Percentiles rank a stretch among this genome's conserved stretches.
These are phyloP conservation scores for Porphyrio hochstetteri DNA, from an alignment of 2,113 vertebrate genomes.

Conservation along the genomic window DNA sequence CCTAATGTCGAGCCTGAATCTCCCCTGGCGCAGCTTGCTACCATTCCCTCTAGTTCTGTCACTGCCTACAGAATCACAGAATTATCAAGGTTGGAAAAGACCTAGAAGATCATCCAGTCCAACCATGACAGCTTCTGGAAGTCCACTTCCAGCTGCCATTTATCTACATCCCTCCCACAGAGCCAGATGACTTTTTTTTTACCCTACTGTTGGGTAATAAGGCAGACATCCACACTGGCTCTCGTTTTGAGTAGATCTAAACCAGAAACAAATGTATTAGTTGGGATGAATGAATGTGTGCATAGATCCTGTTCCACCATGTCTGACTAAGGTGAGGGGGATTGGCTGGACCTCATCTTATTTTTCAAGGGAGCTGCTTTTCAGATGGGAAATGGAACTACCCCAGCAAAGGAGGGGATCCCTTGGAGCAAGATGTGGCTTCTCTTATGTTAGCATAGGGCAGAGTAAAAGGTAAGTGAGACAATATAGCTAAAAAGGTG, in stretches of 20 bases:
- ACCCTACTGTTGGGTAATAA: not conserved
- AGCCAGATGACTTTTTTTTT: not conserved
- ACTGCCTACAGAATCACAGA: too few relatives aligned
- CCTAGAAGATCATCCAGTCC: too few relatives aligned
- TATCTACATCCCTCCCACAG: not conserved
- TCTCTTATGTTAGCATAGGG: not conserved
- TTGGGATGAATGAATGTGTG: not conserved
- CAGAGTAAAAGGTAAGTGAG: not conserved
- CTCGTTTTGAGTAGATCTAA: not conserved
- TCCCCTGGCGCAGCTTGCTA: too few relatives aligned
- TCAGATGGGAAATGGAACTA: not conserved
- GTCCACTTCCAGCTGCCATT: not conserved
- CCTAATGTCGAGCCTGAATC: too few relatives aligned
- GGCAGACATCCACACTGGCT: not conserved
- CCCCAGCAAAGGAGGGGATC: not conserved
- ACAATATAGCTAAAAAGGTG: not conserved
- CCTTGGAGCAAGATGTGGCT: not conserved
- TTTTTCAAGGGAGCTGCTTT: not conserved
- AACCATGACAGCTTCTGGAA: not conserved
- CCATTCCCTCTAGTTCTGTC: too few relatives aligned
- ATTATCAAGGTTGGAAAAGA: too few relatives aligned
- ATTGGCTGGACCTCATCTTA: not conserved
- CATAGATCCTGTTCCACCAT: not conserved
- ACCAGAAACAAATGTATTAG: not conserved
- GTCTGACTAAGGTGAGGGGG: not conserved